Percentiles rank a stretch among this genome's conserved stretches.
Evolutionary conservation across 2,113 vertebrate species (phyloP).

Genomic region (Micronycteris hirsuta): DNA sequence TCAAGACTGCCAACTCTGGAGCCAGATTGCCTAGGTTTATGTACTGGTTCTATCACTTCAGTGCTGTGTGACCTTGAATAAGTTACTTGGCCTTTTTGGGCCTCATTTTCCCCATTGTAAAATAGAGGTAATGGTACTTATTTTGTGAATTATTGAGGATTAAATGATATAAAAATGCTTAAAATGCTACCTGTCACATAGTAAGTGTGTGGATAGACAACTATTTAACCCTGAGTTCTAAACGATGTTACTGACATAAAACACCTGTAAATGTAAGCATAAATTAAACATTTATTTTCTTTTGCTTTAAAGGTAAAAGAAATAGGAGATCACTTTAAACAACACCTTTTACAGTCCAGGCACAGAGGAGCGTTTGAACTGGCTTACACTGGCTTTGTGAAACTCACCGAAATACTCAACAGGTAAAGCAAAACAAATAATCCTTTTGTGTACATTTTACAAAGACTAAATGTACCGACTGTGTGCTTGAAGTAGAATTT

Average conservation of each 20-base stretch:
- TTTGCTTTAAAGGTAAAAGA: constrained; percentile 86
- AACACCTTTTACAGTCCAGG: constrained; percentile 94
- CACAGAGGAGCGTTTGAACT: constrained; percentile 97
- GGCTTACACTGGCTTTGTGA: constrained; percentile 96
- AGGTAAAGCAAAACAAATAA: constrained; percentile 81
- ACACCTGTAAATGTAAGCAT: background rate
- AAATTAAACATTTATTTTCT: background rate
- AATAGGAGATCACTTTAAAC: constrained; percentile 94
- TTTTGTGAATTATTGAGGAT: background rate
- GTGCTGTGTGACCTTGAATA: background rate
- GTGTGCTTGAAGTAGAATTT: constrained; percentile 25
- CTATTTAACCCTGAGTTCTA: background rate
- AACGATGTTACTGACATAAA: background rate
- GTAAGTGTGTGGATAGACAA: background rate
- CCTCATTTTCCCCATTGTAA: background rate
- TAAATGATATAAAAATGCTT: constrained; percentile 18
- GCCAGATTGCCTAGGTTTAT: background rate
- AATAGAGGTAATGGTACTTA: background rate
- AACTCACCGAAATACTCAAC: constrained; percentile 92
- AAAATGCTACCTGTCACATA: background rate
- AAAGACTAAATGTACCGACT: background rate
- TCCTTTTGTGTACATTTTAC: constrained; percentile 35
- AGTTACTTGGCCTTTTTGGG: constrained; percentile 5
- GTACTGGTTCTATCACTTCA: background rate
- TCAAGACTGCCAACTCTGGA: background rate